Evolutionary conservation across 2,113 vertebrate species (phyloP).

Genomic region (Columbina picui): DNA sequence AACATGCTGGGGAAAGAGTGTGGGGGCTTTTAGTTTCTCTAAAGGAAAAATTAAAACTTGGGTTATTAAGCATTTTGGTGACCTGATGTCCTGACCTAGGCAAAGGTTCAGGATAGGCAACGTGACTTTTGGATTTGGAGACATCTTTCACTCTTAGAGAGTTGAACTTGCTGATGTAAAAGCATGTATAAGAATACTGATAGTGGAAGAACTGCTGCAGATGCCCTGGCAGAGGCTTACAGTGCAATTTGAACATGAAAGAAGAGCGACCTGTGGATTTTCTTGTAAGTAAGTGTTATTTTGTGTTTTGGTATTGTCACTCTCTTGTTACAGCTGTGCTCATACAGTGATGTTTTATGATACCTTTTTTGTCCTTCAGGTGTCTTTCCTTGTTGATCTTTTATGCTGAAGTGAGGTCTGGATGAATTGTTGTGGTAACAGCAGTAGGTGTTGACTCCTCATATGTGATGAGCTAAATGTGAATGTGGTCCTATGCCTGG

Average conservation of each 20-base stretch:
- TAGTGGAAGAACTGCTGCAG: not conserved
- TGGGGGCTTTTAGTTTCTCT: accelerated
- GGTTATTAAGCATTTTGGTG: accelerated
- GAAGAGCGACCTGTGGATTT: not conserved
- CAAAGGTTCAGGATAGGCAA: accelerated
- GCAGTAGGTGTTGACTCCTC: not conserved
- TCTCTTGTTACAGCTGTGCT: not conserved
- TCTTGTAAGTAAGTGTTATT: not conserved
- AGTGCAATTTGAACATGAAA: accelerated
- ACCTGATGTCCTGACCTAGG: accelerated
- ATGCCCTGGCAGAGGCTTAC: not conserved
- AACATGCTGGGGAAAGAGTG: accelerated
- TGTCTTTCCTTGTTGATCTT: not conserved
- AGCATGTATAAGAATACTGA: accelerated
- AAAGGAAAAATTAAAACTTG: not conserved
- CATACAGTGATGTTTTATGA: not conserved
- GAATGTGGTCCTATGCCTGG: not conserved
- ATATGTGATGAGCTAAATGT: accelerated
- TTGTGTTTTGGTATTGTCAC: not conserved
- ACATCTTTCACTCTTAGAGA: accelerated
- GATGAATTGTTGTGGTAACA: not conserved
- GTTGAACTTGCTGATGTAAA: accelerated
- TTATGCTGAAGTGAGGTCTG: not conserved
- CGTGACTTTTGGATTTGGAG: not conserved
- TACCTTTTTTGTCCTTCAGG: not conserved